Evolutionary conservation across 1,140 invertebrate genomes (phyloP), one percentile per base, ranked within the genome.

Genomic region (Panonychus citri): DNA sequence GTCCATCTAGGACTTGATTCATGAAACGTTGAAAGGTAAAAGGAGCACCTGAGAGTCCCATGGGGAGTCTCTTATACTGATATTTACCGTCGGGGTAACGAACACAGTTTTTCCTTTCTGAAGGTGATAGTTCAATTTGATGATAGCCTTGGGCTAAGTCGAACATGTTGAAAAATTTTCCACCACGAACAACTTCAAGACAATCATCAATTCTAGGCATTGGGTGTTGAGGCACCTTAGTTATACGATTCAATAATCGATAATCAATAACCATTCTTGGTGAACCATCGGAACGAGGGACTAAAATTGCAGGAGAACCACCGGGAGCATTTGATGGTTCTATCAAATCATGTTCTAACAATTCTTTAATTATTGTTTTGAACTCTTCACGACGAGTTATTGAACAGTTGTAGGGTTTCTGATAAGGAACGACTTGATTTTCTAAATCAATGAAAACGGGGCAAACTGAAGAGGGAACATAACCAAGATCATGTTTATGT

Each of bases 61-160:
- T n/a, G n/a, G n/a, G n/a, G n/a, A n/a, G n/a, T n/a, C n/a, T n/a
- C n/a, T n/a, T n/a, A n/a, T n/a, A n/a, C n/a, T n/a, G n/a, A n/a
- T n/a, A n/a, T n/a, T n/a, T n/a, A n/a, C n/a, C n/a, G n/a, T n/a
- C n/a, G n/a, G n/a, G n/a, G n/a, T n/a, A 26, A 55, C 24, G 52
- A 62, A 62, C 4, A 30, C 61, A 24, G 57, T 56, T 27, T 61
- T 61, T 50, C 17, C 24, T 15, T 24, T 25, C 21, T 15, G 3
- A 4, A 7, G 4, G 3, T 7, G 21, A 4, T 10, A 50, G 15
- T 17, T 26, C 26, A 0, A 50, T 30, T 63, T 74, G 74, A 60
- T 70, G 67, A 59, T 72, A 78, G 0, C 74, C 75, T 25, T 64
- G 65, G 0, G 30, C 55, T 51, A 75, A 62, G 65, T 76, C 73